phyloP scores from a whole-genome alignment of 2,888 invertebrate genomes.

The Tromatobia lineatoria region DNA sequence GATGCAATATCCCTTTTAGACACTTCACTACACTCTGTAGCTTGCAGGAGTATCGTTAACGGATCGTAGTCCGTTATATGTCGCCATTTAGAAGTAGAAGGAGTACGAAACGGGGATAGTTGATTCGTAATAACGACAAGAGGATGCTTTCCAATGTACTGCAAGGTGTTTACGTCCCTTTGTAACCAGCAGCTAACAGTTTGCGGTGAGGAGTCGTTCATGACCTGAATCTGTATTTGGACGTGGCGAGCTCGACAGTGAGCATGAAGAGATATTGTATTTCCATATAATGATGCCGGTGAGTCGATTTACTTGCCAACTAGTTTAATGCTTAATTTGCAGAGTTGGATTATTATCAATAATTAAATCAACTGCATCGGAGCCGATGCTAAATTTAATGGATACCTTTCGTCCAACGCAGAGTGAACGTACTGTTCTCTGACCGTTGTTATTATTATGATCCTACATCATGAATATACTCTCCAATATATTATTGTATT shows the following conservation, averaged over 20 bases:
- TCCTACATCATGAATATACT: too few species aligned
- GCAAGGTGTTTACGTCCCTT: not conserved
- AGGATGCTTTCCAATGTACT: not conserved
- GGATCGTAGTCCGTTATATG: conserved; percentile 2
- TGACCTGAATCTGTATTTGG: not conserved
- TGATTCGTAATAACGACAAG: conserved; percentile 6
- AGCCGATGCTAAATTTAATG: not conserved
- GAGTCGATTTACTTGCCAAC: not conserved
- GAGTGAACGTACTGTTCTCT: too few species aligned
- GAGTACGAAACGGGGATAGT: not conserved
- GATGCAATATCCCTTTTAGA: not conserved
- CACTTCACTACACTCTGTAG: not conserved
- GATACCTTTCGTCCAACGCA: too few species aligned
- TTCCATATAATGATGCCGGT: not conserved
- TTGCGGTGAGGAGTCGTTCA: not conserved
- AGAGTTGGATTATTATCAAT: not conserved
- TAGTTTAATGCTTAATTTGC: not conserved
- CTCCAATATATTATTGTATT: too few species aligned
- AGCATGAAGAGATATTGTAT: not conserved
- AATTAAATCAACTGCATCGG: not conserved
- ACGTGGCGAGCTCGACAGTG: not conserved
- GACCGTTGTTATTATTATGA: too few species aligned
- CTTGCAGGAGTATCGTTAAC: not conserved
- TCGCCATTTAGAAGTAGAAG: conserved; percentile 13
- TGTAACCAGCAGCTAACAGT: not conserved